phyloP scores from a whole-genome alignment of 2,797 vertebrate species.

The Scomberomorus guttatus region DNA sequence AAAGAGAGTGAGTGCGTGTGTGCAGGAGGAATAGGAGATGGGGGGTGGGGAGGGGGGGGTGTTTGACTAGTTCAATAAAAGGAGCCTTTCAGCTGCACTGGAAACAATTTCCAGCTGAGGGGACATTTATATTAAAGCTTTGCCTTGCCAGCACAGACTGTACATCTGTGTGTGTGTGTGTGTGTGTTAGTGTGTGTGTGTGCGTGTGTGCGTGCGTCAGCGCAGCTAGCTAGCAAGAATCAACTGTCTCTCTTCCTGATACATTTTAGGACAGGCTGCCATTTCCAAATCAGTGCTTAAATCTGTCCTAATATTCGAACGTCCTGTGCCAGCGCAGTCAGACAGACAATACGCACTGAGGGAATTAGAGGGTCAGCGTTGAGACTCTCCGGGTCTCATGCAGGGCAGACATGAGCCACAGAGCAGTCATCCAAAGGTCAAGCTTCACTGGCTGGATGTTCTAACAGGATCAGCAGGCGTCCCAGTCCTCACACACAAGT shows the following conservation, averaged over 20 bases:
- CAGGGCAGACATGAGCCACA: constrained; percentile 36
- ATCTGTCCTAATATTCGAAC: constrained; percentile 38
- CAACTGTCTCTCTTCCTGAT: constrained; percentile 46
- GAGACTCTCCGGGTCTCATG: constrained; percentile 47
- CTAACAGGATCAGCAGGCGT: constrained; percentile 42
- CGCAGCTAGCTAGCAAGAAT: constrained; percentile 40
- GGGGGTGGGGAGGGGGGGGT: constrained; percentile 47
- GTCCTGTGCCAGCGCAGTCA: constrained; percentile 30
- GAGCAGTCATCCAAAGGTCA: constrained; percentile 68
- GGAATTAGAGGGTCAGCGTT: constrained; percentile 57
- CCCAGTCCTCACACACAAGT: constrained; percentile 8
- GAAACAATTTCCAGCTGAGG: constrained; percentile 85
- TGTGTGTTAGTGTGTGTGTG: not conserved
- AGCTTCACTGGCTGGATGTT: constrained; percentile 50
- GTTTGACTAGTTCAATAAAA: constrained; percentile 81
- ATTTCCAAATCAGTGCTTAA: constrained; percentile 58
- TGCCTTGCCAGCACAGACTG: constrained; percentile 43
- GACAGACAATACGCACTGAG: constrained; percentile 38
- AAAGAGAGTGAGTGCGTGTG: constrained; percentile 40
- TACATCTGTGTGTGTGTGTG: constrained; percentile 25
- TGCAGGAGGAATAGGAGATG: constrained; percentile 18
- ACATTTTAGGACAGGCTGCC: constrained; percentile 48
- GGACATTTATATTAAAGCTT: constrained; percentile 77
- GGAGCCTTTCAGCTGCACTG: constrained; percentile 81
- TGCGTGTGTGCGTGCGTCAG: not conserved